Evolutionary conservation across 2,797 vertebrate genomes (phyloP), one percentile per base, ranked within the genome.

Genomic region (Coregonus suidteri): DNA sequence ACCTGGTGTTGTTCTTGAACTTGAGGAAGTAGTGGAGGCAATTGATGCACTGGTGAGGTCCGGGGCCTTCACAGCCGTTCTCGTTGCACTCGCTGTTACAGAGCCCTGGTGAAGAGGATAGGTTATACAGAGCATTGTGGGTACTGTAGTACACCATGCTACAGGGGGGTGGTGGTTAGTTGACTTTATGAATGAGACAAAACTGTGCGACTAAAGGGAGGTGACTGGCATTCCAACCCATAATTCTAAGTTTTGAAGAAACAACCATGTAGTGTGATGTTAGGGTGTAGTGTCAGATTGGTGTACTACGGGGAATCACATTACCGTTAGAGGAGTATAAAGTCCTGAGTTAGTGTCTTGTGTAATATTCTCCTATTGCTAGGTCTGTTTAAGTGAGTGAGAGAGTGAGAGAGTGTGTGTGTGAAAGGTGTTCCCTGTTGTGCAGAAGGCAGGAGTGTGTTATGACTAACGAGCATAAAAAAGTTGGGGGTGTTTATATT

Each of bases 1-100:
- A 99, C 98, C 97, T 95, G 83, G 98, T 99, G 83, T 99, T 99
- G 90, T 99, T 99, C 90, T 98, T 99, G 89, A 98, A 96, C 93
- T 99, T 99, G 88, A 99, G 97, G 92, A 99, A 99, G 89, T 95
- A 98, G 85, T 99, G 97, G 37, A 99, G 93, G 84, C 98, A 99
- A 90, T 98, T 97, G 85, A 88, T 98, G 91, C 98, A 99, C 83
- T 99, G 96, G 81, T 99, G 96, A 14, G 98, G 98, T 83, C 98
- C 98, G 0, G 98, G 98, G 1, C 98, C 98, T 62, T 98, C 97
- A 83, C 98, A 99, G 71, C 96, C 96, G 1, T 96, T 95, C 84
- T 98, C 96, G 75, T 95, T 98, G 91, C 98, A 99, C 85, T 99
- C 98, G 64, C 95, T 89, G 88, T 99, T 95, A 86, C 98, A 99